These are phyloP conservation scores for Smithornis capensis DNA, from an alignment of 2,113 vertebrate genomes.

Conservation along the genomic window DNA sequence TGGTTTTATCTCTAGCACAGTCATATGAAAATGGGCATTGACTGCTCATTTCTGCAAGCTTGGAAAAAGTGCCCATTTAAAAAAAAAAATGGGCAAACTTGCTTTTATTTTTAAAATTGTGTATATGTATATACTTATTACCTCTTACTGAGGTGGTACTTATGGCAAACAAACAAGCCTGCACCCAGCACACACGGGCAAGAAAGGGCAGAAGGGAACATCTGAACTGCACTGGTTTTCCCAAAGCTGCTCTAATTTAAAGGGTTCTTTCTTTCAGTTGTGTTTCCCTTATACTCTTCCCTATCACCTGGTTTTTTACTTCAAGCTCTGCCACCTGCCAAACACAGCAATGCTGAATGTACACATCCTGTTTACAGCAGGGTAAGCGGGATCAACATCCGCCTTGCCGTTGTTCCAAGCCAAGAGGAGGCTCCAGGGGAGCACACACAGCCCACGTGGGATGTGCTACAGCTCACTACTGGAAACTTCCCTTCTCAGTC, in stretches of 20 bases:
- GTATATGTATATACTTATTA: neutral
- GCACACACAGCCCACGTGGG: fast-evolving
- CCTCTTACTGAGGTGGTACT: neutral
- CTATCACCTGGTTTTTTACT: neutral
- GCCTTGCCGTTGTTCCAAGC: neutral
- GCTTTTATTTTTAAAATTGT: neutral
- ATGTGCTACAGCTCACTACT: neutral
- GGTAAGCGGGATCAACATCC: neutral
- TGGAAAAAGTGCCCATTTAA: neutral
- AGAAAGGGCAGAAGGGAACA: neutral
- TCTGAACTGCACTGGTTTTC: neutral
- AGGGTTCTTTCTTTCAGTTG: neutral
- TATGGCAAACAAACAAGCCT: neutral
- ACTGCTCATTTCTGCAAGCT: neutral
- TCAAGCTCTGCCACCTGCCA: neutral
- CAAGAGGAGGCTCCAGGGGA: neutral
- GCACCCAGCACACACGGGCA: neutral
- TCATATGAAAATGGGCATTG: neutral
- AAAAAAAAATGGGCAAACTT: neutral
- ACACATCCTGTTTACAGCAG: neutral
- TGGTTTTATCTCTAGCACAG: neutral
- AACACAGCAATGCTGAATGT: neutral
- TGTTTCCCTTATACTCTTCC: neutral
- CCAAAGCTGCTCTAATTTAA: neutral
- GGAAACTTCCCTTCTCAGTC: neutral